A percentile compares a stretch with the other conserved stretches of the same genome.
Evolutionary conservation across 2,888 invertebrate species (phyloP).

Genomic region (Dorcus parallelipipedus): DNA sequence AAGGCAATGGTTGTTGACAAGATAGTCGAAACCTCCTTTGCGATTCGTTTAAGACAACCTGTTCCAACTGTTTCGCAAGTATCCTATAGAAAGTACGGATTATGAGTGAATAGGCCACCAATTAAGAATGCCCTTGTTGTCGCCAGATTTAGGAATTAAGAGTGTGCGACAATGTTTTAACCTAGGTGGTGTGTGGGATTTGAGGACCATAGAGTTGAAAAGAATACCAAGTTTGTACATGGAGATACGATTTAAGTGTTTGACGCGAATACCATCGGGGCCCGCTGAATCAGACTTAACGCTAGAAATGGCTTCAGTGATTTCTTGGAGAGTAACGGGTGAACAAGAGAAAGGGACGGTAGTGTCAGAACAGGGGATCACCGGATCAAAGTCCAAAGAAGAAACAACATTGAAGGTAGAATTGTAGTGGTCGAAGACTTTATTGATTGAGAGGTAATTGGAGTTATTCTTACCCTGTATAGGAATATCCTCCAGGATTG

Average conservation of each 20-base stretch:
- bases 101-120: not conserved
- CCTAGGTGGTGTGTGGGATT: not conserved
- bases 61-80: not conserved
- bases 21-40: conserved; percentile 39
- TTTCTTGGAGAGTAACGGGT: not conserved
- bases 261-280: not conserved
- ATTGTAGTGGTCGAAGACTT: not conserved
- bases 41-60: too few species aligned
- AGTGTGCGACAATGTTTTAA: not conserved
- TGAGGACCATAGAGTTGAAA: not conserved
- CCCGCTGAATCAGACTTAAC: not conserved
- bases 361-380: not conserved
- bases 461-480: too few species aligned
- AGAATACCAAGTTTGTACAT: not conserved
- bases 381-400: not conserved
- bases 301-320: not conserved
- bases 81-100: not conserved
- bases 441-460: too few species aligned
- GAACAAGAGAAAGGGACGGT: not conserved
- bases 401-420: not conserved
- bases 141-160: not conserved
- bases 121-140: not conserved
- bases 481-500: too few species aligned
- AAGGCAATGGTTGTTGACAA: conserved; percentile 37
- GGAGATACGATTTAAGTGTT: not conserved